Conservation (phyloP, 2,797 vertebrate genomes). For the Acipenser oxyrinchus region DNA sequence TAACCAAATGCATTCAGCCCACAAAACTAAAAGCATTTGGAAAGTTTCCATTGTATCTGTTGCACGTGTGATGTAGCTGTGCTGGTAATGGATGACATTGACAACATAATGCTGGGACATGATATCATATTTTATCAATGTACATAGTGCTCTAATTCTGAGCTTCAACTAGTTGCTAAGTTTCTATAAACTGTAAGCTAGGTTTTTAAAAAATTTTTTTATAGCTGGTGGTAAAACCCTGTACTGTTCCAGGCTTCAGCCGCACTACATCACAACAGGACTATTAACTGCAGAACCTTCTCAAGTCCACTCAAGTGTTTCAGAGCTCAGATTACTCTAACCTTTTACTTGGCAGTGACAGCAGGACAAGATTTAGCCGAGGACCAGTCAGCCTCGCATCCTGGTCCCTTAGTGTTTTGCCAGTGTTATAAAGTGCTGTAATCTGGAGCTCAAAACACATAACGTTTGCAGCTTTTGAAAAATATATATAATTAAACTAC, state of each 20-base stretch:
- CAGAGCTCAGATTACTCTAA: constrained; percentile 40
- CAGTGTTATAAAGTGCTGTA: constrained; percentile 29
- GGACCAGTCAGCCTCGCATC: constrained; percentile 6
- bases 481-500: no score
- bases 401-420: constrained; percentile 25
- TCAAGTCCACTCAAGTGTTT: constrained; percentile 35
- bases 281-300: constrained; percentile 36
- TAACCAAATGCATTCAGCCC: constrained; percentile 63
- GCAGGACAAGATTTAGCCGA: constrained; percentile 32
- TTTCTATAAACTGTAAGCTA: constrained; percentile 10
- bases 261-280: constrained; percentile 26
- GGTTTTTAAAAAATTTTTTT: neutral
- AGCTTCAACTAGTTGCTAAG: constrained; percentile 26
- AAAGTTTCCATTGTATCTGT: constrained; percentile 57
- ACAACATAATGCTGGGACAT: constrained; percentile 34
- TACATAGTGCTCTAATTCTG: constrained; percentile 27
- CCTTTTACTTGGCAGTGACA: constrained; percentile 39
- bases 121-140: constrained; percentile 27
- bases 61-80: constrained; percentile 29
- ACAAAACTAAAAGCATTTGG: constrained; percentile 63
- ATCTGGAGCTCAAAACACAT: constrained; percentile 15
- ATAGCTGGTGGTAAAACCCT: constrained; percentile 27
- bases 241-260: constrained; percentile 20
- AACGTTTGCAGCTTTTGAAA: no score
- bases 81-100: constrained; percentile 47